phyloP scores from a whole-genome alignment of 1,140 invertebrate species.

The Zaprionus inermis region DNA sequence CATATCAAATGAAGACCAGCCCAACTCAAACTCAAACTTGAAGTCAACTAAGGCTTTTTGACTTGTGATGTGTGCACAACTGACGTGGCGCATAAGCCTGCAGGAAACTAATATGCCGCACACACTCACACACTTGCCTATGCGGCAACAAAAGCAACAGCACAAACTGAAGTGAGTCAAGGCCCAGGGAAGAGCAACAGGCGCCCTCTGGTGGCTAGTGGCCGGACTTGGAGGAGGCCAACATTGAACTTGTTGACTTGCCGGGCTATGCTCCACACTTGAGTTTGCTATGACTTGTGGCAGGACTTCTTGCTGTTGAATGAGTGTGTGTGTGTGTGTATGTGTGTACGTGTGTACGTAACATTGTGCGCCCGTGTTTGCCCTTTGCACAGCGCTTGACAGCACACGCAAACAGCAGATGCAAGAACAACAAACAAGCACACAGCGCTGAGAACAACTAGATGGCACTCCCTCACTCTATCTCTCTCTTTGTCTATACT shows the following conservation, averaged over 20 bases:
- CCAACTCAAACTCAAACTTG: conserved; percentile 11
- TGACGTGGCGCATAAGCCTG: conserved; percentile 8
- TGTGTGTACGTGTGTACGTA: conserved; percentile 20
- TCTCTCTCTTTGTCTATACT: background rate
- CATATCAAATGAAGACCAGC: conserved; percentile 7
- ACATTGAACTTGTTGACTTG: conserved; percentile 64
- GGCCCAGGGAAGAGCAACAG: conserved; percentile 27
- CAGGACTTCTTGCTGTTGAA: background rate
- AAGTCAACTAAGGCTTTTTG: conserved; percentile 25
- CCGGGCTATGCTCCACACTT: conserved; percentile 43
- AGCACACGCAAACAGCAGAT: conserved; percentile 38
- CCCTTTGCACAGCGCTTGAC: conserved; percentile 38
- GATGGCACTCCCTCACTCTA: conserved; percentile 15
- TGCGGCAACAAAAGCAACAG: conserved; percentile 16
- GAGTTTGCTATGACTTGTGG: conserved; percentile 38
- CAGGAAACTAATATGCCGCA: conserved; percentile 38
- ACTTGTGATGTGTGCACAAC: conserved; percentile 22
- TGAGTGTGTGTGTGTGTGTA: conserved; percentile 13
- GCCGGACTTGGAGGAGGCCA: conserved; percentile 36
- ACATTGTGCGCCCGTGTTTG: conserved; percentile 35
- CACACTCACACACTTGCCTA: conserved; percentile 1
- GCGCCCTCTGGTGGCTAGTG: conserved; percentile 29
- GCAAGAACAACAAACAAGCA: conserved; percentile 9
- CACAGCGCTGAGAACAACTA: conserved; percentile 1
- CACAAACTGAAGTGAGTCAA: conserved; percentile 25